Evolutionary conservation across 2,888 invertebrate genomes (phyloP).

Genomic region (Bombylius major): DNA sequence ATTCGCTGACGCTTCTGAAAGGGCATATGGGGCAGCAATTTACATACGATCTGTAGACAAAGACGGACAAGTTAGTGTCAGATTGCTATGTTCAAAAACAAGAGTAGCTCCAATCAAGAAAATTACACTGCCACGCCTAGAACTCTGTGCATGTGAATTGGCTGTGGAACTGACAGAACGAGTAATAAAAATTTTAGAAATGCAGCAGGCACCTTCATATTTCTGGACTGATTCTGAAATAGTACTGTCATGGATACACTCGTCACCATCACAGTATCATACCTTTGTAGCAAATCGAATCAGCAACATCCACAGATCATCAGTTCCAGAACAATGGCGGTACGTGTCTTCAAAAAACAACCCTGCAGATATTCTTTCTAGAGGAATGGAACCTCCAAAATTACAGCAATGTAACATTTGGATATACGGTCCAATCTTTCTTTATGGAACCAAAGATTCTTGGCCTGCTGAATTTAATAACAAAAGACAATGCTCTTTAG

Average conservation of each 20-base stretch:
- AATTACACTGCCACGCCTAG: constrained; percentile 2
- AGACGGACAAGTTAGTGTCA: not conserved
- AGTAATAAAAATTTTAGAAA: not conserved
- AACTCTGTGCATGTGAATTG: constrained; percentile 8
- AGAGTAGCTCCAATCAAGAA: constrained; percentile 8
- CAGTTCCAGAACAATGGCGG: constrained; percentile 5
- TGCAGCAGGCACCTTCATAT: not conserved
- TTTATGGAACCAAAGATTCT: not conserved
- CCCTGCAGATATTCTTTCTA: constrained; percentile 13
- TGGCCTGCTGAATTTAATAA: not conserved
- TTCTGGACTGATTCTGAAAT: not conserved
- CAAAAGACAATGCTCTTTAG: too few species aligned
- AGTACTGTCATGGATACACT: not conserved
- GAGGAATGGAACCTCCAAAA: constrained; percentile 9
- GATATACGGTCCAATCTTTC: constrained; percentile 13
- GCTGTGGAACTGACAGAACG: not conserved
- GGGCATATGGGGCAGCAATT: not conserved
- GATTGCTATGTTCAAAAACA: constrained; percentile 8
- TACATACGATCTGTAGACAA: not conserved
- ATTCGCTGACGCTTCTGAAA: constrained; percentile 11
- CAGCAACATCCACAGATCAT: constrained; percentile 6
- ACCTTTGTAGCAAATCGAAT: constrained; percentile 14
- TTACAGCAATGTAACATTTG: constrained; percentile 7
- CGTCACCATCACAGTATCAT: not conserved
- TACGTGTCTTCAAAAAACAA: constrained; percentile 11